phyloP scores from a whole-genome alignment of 2,797 vertebrate species.

The Cryptoprocta ferox region DNA sequence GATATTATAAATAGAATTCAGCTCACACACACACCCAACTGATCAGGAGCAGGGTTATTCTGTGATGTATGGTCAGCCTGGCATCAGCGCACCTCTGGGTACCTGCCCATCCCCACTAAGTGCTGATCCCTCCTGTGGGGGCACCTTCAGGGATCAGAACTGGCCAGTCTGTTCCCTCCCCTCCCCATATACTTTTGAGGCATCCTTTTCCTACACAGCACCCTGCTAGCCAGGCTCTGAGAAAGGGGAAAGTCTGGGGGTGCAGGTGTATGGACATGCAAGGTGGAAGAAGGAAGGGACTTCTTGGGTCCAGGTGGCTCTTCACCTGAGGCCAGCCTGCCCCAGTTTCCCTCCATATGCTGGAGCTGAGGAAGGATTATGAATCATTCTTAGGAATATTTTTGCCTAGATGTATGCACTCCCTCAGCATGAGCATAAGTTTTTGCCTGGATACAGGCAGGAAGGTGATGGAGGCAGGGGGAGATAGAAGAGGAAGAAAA shows the following conservation, averaged over 20 bases:
- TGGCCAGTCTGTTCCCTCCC: background rate
- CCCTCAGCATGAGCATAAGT: background rate
- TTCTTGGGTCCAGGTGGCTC: background rate
- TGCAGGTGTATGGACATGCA: background rate
- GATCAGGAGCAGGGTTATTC: background rate
- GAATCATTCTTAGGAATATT: conserved; percentile 36
- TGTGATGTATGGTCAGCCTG: background rate
- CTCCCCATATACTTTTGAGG: background rate
- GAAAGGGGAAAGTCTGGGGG: background rate
- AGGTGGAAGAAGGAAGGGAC: background rate
- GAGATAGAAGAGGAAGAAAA: background rate
- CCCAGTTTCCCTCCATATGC: background rate
- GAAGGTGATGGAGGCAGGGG: background rate
- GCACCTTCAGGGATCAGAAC: background rate
- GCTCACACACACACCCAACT: background rate
- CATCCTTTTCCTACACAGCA: background rate
- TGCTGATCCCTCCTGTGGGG: background rate
- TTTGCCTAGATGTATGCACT: conserved; percentile 7
- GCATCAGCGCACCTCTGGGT: background rate
- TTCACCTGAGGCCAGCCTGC: background rate
- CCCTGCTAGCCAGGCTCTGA: background rate
- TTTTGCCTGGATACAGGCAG: conserved; percentile 28
- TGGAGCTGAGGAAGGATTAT: conserved; percentile 19
- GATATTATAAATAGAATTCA: conserved; percentile 28
- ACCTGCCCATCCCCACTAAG: background rate